phyloP scores from a whole-genome alignment of 2,888 invertebrate species.

The Mythimna pallens region DNA sequence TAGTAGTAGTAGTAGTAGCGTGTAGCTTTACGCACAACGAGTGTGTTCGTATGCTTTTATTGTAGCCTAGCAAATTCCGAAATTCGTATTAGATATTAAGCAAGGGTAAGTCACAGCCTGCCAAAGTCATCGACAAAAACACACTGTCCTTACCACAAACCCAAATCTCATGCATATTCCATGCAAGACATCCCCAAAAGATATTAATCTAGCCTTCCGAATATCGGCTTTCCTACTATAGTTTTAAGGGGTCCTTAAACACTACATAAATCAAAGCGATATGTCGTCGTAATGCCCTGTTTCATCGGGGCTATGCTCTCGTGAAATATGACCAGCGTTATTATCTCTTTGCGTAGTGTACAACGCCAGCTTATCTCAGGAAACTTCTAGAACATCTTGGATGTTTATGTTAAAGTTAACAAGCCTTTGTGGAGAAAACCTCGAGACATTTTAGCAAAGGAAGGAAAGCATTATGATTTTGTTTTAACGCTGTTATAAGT shows the following conservation, averaged over 20 bases:
- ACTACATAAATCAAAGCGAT: constrained; percentile 89
- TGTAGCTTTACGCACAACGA: too few species aligned
- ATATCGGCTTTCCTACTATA: constrained; percentile 81
- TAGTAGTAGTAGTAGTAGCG: too few species aligned
- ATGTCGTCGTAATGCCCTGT: constrained; percentile 84
- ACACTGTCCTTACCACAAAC: background rate
- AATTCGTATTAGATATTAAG: background rate
- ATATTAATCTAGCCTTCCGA: constrained; percentile 46
- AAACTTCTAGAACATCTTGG: constrained; percentile 59
- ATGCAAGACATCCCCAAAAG: constrained; percentile 13
- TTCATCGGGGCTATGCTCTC: constrained; percentile 84
- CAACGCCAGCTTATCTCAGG: constrained; percentile 54
- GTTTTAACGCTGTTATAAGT: constrained; percentile 27
- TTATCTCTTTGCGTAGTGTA: constrained; percentile 71
- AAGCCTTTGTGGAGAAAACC: constrained; percentile 33
- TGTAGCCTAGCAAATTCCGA: too few species aligned
- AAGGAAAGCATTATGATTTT: constrained; percentile 33
- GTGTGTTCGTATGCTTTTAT: background rate
- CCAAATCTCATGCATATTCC: constrained; percentile 34
- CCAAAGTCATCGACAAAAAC: background rate
- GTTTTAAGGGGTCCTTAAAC: constrained; percentile 87
- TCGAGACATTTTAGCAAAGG: constrained; percentile 14
- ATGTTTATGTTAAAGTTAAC: constrained; percentile 57
- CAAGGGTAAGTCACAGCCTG: background rate
- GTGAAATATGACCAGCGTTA: constrained; percentile 87